Percentiles rank a stretch among this genome's conserved stretches.
These are phyloP conservation scores for Mantis religiosa DNA, from an alignment of 2,888 invertebrate genomes.

Conservation along the genomic window DNA sequence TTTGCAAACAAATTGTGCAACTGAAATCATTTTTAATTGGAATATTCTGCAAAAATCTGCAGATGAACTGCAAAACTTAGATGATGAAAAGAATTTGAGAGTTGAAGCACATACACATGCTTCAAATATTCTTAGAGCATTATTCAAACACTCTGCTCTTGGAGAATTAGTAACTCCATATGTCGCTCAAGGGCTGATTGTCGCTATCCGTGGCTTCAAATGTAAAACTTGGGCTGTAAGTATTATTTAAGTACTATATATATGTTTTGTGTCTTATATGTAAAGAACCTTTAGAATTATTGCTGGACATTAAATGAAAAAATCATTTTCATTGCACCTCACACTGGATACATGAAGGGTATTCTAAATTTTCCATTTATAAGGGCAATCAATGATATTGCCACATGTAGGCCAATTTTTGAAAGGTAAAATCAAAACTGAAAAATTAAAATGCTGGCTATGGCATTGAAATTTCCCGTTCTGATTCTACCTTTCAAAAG, in stretches of 20 bases:
- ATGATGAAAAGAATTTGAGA: not conserved
- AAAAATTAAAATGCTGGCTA: too few relatives aligned
- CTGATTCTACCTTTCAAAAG: too few relatives aligned
- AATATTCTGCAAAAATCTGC: not conserved
- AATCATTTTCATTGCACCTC: too few relatives aligned
- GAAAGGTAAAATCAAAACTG: too few relatives aligned
- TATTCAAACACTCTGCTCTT: slow-evolving; percentile 73
- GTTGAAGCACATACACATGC: slow-evolving; percentile 67
- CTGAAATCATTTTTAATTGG: not conserved
- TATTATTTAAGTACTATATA: slow-evolving; percentile 26
- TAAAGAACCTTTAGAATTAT: not conserved
- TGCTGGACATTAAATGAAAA: too few relatives aligned
- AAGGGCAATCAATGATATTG: too few relatives aligned
- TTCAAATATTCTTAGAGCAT: slow-evolving; percentile 78
- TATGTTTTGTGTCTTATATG: not conserved
- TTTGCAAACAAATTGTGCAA: not conserved
- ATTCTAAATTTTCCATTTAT: too few relatives aligned
- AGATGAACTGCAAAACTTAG: not conserved
- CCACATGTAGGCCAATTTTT: too few relatives aligned
- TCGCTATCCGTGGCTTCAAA: slow-evolving; percentile 70
- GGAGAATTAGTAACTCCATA: slow-evolving; percentile 66
- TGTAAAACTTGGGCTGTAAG: slow-evolving; percentile 73
- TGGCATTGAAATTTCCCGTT: too few relatives aligned
- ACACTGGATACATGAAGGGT: too few relatives aligned
- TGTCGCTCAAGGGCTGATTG: slow-evolving; percentile 64